Conservation (phyloP, 2,113 vertebrate species). For the Urocynchramus pylzowi region DNA sequence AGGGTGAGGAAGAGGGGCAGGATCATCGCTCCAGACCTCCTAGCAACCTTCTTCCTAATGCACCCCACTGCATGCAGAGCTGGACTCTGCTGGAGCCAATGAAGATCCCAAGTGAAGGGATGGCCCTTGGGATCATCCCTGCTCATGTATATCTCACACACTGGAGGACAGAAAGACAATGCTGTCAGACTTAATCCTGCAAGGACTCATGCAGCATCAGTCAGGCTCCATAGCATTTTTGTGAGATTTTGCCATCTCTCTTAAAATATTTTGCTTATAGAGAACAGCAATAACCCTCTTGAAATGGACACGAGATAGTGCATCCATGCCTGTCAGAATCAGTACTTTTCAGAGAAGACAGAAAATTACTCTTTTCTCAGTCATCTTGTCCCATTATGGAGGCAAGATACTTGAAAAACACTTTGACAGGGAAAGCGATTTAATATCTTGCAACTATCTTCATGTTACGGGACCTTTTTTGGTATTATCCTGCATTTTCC, state of each 20-base stretch:
- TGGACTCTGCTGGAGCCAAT: neutral
- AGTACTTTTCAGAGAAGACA: neutral
- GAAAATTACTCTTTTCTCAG: neutral
- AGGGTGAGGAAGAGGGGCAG: neutral
- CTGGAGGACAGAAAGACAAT: neutral
- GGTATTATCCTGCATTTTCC: neutral
- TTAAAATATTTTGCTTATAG: neutral
- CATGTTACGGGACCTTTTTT: neutral
- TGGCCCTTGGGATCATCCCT: neutral
- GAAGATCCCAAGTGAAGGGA: neutral
- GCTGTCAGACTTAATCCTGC: neutral
- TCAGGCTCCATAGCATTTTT: neutral
- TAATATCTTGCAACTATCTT: neutral
- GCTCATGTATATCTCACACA: neutral
- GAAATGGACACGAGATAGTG: neutral
- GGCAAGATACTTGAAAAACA: neutral
- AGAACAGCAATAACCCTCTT: neutral
- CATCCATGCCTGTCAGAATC: neutral
- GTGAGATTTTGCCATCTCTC: neutral
- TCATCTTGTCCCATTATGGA: neutral
- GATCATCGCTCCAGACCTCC: accelerated
- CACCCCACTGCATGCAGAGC: neutral
- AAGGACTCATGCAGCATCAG: neutral
- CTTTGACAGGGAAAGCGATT: neutral
- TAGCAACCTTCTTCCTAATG: neutral